These are phyloP conservation scores for Lasioglossum morio DNA, from an alignment of 2,888 invertebrate genomes.

Conservation along the genomic window DNA sequence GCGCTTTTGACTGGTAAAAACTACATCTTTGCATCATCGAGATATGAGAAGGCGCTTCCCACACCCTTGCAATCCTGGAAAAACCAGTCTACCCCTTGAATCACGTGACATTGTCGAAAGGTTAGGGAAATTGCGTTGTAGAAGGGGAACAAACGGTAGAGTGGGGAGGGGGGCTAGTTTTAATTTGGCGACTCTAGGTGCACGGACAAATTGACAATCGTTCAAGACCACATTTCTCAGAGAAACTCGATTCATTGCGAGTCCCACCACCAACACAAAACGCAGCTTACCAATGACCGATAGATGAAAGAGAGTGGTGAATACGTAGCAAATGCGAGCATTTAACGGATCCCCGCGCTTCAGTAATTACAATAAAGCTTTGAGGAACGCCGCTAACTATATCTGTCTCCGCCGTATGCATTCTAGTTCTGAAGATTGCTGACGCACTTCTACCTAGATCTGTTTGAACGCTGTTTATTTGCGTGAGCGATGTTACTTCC, in stretches of 20 bases:
- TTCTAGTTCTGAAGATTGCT: slow-evolving; percentile 55
- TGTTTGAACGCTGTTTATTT: slow-evolving; percentile 57
- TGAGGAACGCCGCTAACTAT: slow-evolving; percentile 22
- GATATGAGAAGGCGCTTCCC: too few species aligned
- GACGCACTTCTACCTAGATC: slow-evolving; percentile 20
- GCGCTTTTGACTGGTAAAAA: too few species aligned
- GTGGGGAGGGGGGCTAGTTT: too few species aligned
- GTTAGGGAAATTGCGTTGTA: too few species aligned
- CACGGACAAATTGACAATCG: not conserved
- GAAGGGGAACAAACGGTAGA: too few species aligned
- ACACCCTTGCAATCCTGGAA: too few species aligned
- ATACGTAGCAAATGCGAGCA: slow-evolving; percentile 12
- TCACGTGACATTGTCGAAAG: too few species aligned
- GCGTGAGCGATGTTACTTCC: slow-evolving; percentile 47
- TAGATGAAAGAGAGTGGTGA: slow-evolving; percentile 1
- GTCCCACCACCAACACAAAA: not conserved
- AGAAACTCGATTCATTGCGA: slow-evolving; percentile 6
- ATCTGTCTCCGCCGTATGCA: not conserved
- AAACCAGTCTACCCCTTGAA: too few species aligned
- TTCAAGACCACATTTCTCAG: not conserved
- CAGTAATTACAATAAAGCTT: slow-evolving; percentile 7
- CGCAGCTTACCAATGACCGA: slow-evolving; percentile 2
- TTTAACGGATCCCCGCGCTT: slow-evolving; percentile 15
- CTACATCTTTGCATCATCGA: too few species aligned
- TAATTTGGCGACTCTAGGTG: too few species aligned